phyloP scores from a whole-genome alignment of 1,140 invertebrate species.

The Drosophila auraria region DNA sequence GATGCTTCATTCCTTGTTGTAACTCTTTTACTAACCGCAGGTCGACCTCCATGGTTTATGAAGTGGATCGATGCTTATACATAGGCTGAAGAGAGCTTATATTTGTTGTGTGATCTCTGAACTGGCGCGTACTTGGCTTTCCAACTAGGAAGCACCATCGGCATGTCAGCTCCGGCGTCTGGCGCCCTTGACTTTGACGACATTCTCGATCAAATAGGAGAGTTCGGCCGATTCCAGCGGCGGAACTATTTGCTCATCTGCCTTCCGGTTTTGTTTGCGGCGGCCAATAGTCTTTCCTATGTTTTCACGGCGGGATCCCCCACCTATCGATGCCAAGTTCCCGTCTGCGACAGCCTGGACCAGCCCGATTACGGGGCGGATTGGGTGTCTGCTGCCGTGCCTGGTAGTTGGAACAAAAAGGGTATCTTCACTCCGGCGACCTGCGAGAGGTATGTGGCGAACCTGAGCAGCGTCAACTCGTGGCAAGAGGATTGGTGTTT shows the following conservation, averaged over 20 bases:
- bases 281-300: slow-evolving; percentile 87
- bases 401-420: slow-evolving; percentile 68
- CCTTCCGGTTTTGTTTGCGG: slow-evolving; percentile 87
- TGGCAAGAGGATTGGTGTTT: slow-evolving; percentile 59
- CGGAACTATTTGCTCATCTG: slow-evolving; percentile 87
- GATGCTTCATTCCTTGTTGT: not conserved
- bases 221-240: slow-evolving; percentile 87
- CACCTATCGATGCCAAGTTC: slow-evolving; percentile 86
- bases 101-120: not conserved
- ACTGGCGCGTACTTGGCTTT: not conserved
- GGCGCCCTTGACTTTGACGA: slow-evolving; percentile 64
- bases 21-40: not conserved
- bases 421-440: slow-evolving; percentile 68
- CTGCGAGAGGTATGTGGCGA: slow-evolving; percentile 62
- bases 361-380: slow-evolving; percentile 76
- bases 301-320: slow-evolving; percentile 87
- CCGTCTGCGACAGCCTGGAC: slow-evolving; percentile 85
- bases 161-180: slow-evolving; percentile 10
- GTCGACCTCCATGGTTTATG: too few relatives aligned
- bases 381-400: slow-evolving; percentile 85
- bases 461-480: slow-evolving; percentile 7
- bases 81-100: not conserved
- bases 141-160: not conserved
- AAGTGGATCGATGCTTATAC: not conserved
- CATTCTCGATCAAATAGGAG: slow-evolving; percentile 87